Base-by-base conservation (phyloP, 2,113 vertebrate genomes). In the Tonatia bakeri region DNA sequence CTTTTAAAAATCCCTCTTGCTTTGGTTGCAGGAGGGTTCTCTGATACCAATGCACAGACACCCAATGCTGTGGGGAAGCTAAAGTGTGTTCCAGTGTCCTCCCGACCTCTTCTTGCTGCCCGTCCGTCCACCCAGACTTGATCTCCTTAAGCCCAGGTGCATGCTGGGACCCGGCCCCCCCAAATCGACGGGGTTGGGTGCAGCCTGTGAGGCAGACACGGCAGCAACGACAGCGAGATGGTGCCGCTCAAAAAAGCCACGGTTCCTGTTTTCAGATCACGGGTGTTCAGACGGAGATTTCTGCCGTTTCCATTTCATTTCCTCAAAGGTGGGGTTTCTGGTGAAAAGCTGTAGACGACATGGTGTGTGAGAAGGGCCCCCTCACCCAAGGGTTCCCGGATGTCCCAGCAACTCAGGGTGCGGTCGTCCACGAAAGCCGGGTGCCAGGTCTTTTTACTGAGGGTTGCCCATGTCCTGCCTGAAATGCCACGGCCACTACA, bases 181-280 rank as follows among this genome's bases (percentile, higher is more conserved):
- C 3, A 33, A 1, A 59, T 0, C 0, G 0, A 56, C 0, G 2
- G 13, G 59, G 19, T 26, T 3, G 8, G 75, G 40, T 3, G 54
- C 16, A 6, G 6, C 8, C 17, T 0, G 43, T 36, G 75, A 82
- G 69, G 31, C 52, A 67, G 65, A 54, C 1, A 19, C 4, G 24
- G 31, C 22, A 52, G 73, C 20, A 43, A 83, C 10, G 0, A n/a
- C 20, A 2, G 0, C 4, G 47, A 69, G 47, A 88, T 2, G 9
- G 33, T 3, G 69, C 72, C 22, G 19, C 15, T 22, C 4, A 4
- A 0, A 22, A 59, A 11, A 84, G 31, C 43, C 14, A 1, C 2
- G 33, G 36, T 17, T 92, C 61, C 87, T 56, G 38, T 79, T 79
- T 86, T 26, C 26, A 40, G 73, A 61, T 1, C 7, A 0, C 26